Conservation (phyloP, 2,888 invertebrate genomes). For the Amphipyra berbera region DNA sequence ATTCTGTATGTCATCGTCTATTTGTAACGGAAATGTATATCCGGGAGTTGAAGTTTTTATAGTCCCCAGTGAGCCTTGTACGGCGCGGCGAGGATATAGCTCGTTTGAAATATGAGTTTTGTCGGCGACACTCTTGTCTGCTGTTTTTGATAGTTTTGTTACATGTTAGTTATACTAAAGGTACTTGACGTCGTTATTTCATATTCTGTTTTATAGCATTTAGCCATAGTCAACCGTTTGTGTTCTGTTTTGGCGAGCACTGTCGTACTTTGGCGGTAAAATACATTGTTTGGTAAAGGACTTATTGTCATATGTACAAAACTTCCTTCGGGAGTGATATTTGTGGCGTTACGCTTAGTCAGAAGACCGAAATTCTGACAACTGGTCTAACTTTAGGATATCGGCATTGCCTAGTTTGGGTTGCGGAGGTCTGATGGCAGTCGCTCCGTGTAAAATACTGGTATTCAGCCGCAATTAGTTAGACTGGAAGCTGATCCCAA, state of each 20-base stretch:
- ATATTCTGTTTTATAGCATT: conserved; percentile 10
- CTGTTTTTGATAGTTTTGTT: conserved; percentile 39
- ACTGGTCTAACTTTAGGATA: no score
- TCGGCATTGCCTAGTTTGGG: no score
- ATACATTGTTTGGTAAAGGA: no score
- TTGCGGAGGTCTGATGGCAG: no score
- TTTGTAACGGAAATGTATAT: conserved; percentile 67
- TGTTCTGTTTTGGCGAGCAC: not conserved
- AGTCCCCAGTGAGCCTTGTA: conserved; percentile 25
- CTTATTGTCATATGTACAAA: no score
- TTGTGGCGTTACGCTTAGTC: no score
- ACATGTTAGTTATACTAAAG: conserved; percentile 3
- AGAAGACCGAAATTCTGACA: no score
- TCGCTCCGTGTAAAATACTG: no score
- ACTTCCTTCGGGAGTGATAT: no score
- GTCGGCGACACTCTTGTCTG: conserved; percentile 23
- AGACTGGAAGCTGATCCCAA: no score
- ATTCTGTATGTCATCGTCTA: conserved; percentile 63
- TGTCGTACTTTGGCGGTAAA: not conserved
- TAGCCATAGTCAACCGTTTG: not conserved
- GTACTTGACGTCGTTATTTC: conserved; percentile 18
- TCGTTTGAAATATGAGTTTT: conserved; percentile 35
- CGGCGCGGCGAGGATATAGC: conserved; percentile 14
- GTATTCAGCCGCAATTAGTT: no score
- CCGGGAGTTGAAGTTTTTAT: conserved; percentile 54